Evolutionary conservation across 2,888 invertebrate species (phyloP), one percentile per base, ranked within the genome.

Genomic region (Glomeris marginata): DNA sequence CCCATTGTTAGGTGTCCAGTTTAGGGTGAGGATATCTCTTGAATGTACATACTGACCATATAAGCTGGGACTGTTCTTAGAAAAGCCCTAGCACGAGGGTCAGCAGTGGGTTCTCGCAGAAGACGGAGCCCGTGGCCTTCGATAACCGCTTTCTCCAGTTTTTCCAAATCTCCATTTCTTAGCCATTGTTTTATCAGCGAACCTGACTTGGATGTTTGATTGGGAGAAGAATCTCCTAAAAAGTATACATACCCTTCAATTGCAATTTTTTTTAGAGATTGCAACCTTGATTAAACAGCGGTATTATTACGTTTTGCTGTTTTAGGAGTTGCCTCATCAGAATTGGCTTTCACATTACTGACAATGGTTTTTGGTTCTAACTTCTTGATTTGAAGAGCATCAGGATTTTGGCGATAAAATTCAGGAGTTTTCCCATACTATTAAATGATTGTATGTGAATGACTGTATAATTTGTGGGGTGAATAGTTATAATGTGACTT

Each of bases 121-220:
- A 60, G 86, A 68, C 79, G 75, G 54, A 80, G 72, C 38, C 92
- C 92, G 62, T 90, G 83, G 2, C 92, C 92, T 59, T 84, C 84
- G 18, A 94, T 71, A n/a, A 94, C 88, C 59, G 92, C 71, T 47
- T 84, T 78, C 28, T 92, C 92, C 61, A 94, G 70, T 70, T 85
- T 82, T 64, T 90, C 90, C 80, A 92, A 82, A 63, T 87, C 87
- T 13, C 85, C 80, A 49, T 44, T 44, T 21, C 54, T 49, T 18
- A 54, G 40, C 52, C 51, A 52, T 16, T 49, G 54, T 21, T 50
- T 50, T 20, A 50, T 36, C 5, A 50, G 13, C 11, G 18, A 40
- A 20, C 41, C 46, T 1, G 49, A 49, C n/a, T 49, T 43, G 6
- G 33, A 20, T 20, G 49, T 35, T 13, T 34, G 15, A 35, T 47